A percentile compares a stretch with the other conserved stretches of the same genome.
Evolutionary conservation across 1,140 invertebrate species (phyloP).

Genomic region (Ditylenchus dipsaci): DNA sequence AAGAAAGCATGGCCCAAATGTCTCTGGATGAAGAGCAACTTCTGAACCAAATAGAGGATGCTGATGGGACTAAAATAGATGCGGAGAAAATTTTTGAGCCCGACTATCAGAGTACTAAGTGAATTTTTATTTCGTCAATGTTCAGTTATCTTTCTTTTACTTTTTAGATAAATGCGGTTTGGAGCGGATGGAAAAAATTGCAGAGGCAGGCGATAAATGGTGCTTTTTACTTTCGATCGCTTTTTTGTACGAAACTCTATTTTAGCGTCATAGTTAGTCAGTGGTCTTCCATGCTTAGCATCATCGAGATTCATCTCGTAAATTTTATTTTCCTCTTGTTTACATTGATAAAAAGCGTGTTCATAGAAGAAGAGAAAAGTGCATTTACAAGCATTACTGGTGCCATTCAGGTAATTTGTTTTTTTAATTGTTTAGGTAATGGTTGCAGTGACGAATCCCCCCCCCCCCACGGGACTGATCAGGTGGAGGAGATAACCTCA

Average conservation of each 20-base stretch:
- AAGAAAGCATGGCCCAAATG: conserved; percentile 27
- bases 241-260: not conserved
- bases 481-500: too few relatives aligned
- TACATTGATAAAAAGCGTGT: too few relatives aligned
- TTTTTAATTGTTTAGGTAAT: not conserved
- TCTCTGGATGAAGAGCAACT: conserved; percentile 17
- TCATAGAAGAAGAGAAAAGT: conserved; percentile 8
- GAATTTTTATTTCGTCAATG: too few relatives aligned
- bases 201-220: conserved; percentile 35
- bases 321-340: too few relatives aligned
- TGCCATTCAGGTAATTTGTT: conserved; percentile 22
- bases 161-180: conserved; percentile 26
- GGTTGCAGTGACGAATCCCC: too few relatives aligned
- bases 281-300: conserved; percentile 37
- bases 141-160: conserved; percentile 1
- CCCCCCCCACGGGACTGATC: too few relatives aligned
- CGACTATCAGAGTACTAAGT: conserved; percentile 27
- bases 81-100: conserved; percentile 22
- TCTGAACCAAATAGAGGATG: conserved; percentile 19
- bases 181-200: conserved; percentile 11
- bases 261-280: conserved; percentile 41
- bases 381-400: conserved; percentile 39
- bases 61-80: not conserved
- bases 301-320: conserved; percentile 33
- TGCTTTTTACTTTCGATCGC: not conserved